A percentile compares a stretch with the other conserved stretches of the same genome.
Conservation (phyloP, 2,113 vertebrate genomes). For the Copsychus sechellarum region DNA sequence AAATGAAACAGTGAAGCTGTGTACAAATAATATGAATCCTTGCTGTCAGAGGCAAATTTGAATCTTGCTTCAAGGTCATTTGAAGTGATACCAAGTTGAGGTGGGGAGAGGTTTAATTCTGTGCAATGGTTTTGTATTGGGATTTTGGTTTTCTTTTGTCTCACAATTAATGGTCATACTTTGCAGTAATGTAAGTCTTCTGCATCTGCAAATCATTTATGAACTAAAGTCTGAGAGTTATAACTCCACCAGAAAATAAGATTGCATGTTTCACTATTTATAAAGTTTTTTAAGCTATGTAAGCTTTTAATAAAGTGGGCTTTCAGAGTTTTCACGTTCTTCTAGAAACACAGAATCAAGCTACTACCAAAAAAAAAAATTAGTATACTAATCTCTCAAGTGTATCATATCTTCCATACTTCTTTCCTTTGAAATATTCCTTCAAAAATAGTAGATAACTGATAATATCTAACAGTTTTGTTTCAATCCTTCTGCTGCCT, state of each 20-base stretch:
- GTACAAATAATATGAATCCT: not conserved
- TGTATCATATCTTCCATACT: not conserved
- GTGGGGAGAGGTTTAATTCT: not conserved
- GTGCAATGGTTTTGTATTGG: not conserved
- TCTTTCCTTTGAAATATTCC: not conserved
- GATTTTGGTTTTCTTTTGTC: not conserved
- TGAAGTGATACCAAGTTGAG: not conserved
- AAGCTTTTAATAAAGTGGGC: not conserved
- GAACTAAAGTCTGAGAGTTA: not conserved
- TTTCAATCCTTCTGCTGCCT: not conserved
- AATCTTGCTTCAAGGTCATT: not conserved
- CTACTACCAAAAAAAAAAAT: not conserved
- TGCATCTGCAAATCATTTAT: not conserved
- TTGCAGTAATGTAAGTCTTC: not conserved
- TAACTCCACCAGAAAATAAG: not conserved
- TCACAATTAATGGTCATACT: not conserved
- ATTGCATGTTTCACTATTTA: not conserved
- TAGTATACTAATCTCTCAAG: not conserved
- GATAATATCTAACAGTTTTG: not conserved
- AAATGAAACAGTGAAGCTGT: not conserved
- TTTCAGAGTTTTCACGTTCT: not conserved
- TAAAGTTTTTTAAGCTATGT: not conserved
- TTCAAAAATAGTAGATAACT: not conserved
- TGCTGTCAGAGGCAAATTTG: not conserved
- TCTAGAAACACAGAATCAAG: not conserved